A percentile compares a stretch with the other conserved stretches of the same genome.
Conservation (phyloP, 2,888 invertebrate genomes). For the Merodon equestris region DNA sequence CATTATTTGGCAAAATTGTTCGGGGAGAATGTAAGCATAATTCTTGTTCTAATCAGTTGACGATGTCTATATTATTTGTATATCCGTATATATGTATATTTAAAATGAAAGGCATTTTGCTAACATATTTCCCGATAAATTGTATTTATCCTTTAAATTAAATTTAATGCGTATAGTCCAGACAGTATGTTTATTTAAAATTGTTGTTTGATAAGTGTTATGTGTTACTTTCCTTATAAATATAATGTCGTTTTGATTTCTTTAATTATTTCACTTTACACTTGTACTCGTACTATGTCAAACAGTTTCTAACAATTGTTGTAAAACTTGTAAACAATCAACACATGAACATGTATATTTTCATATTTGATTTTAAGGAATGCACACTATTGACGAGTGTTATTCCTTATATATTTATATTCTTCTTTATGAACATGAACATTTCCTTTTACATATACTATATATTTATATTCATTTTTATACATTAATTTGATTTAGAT, state of each 20-base stretch:
- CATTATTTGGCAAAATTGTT: not conserved
- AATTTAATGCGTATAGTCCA: slow-evolving; percentile 39
- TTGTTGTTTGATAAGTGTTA: slow-evolving; percentile 65
- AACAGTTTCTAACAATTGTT: no score
- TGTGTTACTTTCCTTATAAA: slow-evolving; percentile 55
- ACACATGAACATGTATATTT: slow-evolving; percentile 28
- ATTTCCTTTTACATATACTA: no score
- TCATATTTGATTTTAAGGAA: slow-evolving; percentile 24
- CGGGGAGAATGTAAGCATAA: slow-evolving; percentile 36
- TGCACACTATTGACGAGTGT: slow-evolving; percentile 53
- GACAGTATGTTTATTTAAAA: slow-evolving; percentile 56
- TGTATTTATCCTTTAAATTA: slow-evolving; percentile 36
- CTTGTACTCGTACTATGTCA: not conserved
- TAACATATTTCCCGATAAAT: slow-evolving; percentile 32
- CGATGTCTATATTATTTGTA: no score
- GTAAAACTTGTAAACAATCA: slow-evolving; percentile 41
- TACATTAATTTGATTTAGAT: slow-evolving; percentile 59
- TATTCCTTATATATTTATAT: slow-evolving; percentile 37
- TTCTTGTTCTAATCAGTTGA: no score
- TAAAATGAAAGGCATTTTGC: slow-evolving; percentile 8
- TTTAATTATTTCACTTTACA: not conserved
- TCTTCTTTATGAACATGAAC: slow-evolving; percentile 32
- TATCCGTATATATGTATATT: no score
- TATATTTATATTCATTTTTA: slow-evolving; percentile 50
- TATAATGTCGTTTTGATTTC: no score